Base-by-base conservation (phyloP, 2,888 invertebrate species). In the Calameuta idolon region DNA sequence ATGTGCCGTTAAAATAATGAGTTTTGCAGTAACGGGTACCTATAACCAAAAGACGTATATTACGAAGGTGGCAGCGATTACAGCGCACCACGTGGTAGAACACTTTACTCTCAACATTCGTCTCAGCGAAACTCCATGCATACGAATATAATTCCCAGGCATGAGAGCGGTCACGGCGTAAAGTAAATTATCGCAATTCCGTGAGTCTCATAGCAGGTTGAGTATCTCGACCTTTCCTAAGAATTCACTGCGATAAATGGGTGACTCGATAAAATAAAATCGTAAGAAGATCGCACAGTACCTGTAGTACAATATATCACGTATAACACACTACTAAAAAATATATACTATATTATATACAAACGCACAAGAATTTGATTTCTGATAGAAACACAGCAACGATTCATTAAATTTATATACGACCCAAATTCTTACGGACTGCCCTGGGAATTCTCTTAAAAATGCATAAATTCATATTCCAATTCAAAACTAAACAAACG, bases 1-100 rank as follows among this genome's bases (percentile, higher is more conserved):
- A 71, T 71, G 71, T 34, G 34, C 12, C 30, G 31, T 71, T 71
- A 71, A 71, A 71, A 71, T 71, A 71, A 71, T 71, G 71, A 71
- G 31, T 71, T 55, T 71, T 71, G 12, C 33, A 71, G 71, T 31
- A 34, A 71, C 31, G 31, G 71, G 71, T 23, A 55, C 55, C 23
- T 55, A 55, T 55, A 55, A 55, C 55, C 55, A 55, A 23, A 55
- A 55, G 55, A 55, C 55, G 55, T 55, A 55, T 55, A 55, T 55
- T 55, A 55, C 55, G 55, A 55, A 55, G 23, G 23, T 55, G 23
- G 55, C 55, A 23, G 55, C 55, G 55, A 55, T 55, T 55, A 55
- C 55, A 71, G 71, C 71, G 31, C 71, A 31, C 71, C 34, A 71
- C 71, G 71, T 23, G 71, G 71, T 71, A 12, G 33, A 34, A 33